These are phyloP conservation scores for Allolobophora icterica DNA, from an alignment of 2,888 invertebrate species.

Conservation along the genomic window DNA sequence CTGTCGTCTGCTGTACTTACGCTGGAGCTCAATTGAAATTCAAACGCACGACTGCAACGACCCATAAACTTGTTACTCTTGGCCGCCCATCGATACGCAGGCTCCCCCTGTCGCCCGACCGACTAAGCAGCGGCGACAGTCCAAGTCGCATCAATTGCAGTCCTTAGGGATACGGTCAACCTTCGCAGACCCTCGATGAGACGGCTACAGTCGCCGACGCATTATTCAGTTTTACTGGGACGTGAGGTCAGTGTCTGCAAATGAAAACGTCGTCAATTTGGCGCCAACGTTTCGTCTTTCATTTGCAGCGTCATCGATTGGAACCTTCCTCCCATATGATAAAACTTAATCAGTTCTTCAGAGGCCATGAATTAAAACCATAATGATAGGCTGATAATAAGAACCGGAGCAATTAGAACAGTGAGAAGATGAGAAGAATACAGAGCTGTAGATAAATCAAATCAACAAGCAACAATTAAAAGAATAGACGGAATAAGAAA, in stretches of 20 bases:
- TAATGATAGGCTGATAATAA: not conserved
- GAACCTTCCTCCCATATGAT: not conserved
- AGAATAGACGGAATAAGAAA: too few species aligned
- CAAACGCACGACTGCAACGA: slow-evolving; percentile 11
- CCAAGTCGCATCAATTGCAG: not conserved
- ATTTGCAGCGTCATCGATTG: not conserved
- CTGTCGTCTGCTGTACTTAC: not conserved
- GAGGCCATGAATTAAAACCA: not conserved
- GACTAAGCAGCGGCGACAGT: not conserved
- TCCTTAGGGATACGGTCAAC: not conserved
- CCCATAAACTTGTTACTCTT: slow-evolving; percentile 17
- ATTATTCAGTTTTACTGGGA: slow-evolving; percentile 5
- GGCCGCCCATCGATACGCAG: not conserved
- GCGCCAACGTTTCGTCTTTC: not conserved
- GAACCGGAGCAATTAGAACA: not conserved
- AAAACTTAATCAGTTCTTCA: not conserved
- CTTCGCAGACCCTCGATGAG: not conserved
- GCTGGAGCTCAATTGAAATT: not conserved
- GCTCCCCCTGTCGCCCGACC: not conserved
- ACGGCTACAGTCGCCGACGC: not conserved
- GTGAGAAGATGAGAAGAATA: not conserved
- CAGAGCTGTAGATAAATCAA: too few species aligned
- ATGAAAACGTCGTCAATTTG: slow-evolving; percentile 8
- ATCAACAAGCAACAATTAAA: too few species aligned
- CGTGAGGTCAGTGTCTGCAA: not conserved